Base-by-base conservation (phyloP, 2,888 invertebrate genomes). In the Eudemis profundana region DNA sequence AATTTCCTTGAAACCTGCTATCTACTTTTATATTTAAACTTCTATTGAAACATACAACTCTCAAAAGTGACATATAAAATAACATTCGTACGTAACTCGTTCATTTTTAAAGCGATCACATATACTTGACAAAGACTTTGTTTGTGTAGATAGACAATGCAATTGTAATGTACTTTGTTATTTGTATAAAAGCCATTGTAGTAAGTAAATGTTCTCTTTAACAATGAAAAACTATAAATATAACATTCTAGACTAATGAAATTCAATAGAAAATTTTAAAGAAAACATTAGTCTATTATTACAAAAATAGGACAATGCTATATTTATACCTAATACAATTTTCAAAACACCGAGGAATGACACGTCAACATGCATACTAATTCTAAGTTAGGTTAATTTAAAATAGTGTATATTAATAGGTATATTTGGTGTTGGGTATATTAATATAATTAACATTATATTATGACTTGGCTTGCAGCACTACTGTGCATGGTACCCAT, bases 341-440 rank as follows among this genome's bases (percentile, higher is more conserved):
- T 54, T 21, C 17, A 27, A 40, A 63, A 56, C 54, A 63, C 54
- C 62, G 3, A 47, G 61, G 61, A 62, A 54, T 62, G 54, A 54
- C 44, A 54, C 36, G n/a, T 62, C 23, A 46, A 61, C 15, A 38
- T 21, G 17, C 17, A 42, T 23, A 33, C 17, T 50, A 49, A 47
- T 7, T 42, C 15, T 15, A 19, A 19, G 12, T 44, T 44, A 21
- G 10, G 19, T 21, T 44, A 42, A 10, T 12, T 21, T 44, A 42
- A 10, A 4, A 33, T 44, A 44, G 44, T 44, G 4, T 44, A 44
- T 44, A 44, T 8, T 12, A 12, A 12, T 21, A 36, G 15, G 0
- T 27, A 54, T 40, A 40, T 54, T 54, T 27, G 54, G 54, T 54
- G 54, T 54, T 54, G 12, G 7, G 27, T n/a, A 23, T 27, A 47